A percentile compares a stretch with the other conserved stretches of the same genome.
Conservation (phyloP, 1,140 invertebrate species). For the Trichoplusia ni region DNA sequence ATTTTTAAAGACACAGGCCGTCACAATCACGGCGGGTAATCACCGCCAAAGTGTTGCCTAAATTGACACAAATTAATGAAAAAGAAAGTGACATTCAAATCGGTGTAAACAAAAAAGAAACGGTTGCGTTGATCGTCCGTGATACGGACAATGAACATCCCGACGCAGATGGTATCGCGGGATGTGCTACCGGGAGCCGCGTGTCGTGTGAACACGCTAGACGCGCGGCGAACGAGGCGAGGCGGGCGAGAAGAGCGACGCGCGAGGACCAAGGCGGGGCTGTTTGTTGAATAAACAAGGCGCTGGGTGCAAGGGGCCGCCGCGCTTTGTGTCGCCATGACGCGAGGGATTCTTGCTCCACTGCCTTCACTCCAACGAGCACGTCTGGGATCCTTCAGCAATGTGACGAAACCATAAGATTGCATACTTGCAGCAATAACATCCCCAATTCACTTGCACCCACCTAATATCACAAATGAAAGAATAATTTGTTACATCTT, state of each 20-base stretch:
- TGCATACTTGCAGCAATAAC: too few relatives aligned
- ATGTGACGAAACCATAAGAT: too few relatives aligned
- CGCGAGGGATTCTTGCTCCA: conserved; percentile 28
- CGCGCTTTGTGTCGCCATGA: conserved; percentile 36
- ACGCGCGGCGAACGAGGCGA: background rate
- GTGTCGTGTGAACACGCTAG: conserved; percentile 7
- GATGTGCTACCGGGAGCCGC: conserved; percentile 24
- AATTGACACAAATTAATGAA: conserved; percentile 9
- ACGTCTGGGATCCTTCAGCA: conserved; percentile 8
- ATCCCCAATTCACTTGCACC: too few relatives aligned
- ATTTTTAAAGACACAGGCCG: background rate
- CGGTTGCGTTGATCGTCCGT: background rate
- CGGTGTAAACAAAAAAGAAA: conserved; percentile 1
- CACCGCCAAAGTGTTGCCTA: background rate
- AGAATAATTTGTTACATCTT: too few relatives aligned
- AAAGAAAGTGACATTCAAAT: conserved; percentile 14
- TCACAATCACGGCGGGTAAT: background rate
- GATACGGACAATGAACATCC: conserved; percentile 12
- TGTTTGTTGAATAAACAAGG: conserved; percentile 40
- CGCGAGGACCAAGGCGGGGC: conserved; percentile 3
- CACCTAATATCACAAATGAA: too few relatives aligned
- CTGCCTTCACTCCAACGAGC: too few relatives aligned
- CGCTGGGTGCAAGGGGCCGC: conserved; percentile 15
- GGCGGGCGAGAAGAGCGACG: conserved; percentile 3
- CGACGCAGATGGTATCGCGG: conserved; percentile 13